These are phyloP conservation scores for Leptinotarsa rubiginosa DNA, from an alignment of 2,888 invertebrate genomes.

Conservation along the genomic window DNA sequence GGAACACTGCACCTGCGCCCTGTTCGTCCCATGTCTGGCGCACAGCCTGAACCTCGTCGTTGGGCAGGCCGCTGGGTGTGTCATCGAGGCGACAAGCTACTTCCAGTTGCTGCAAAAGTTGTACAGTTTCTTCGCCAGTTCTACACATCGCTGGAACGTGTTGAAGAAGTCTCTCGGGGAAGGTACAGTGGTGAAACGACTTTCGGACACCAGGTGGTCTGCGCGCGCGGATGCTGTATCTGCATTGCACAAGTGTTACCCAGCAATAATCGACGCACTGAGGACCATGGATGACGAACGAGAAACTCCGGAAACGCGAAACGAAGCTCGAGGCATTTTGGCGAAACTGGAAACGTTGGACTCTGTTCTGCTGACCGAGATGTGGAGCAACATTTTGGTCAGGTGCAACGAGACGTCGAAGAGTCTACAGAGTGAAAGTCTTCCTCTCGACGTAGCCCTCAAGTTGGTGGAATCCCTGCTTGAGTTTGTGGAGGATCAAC, in stretches of 20 bases:
- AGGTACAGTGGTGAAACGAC: neutral
- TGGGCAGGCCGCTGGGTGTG: neutral
- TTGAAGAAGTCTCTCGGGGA: neutral
- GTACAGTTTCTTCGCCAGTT: constrained; percentile 1
- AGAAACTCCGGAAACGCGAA: neutral
- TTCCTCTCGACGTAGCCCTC: no score
- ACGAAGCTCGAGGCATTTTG: neutral
- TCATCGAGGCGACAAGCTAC: neutral
- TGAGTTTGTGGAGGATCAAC: no score
- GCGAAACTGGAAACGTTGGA: neutral
- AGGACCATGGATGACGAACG: neutral
- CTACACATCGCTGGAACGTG: constrained; percentile 16
- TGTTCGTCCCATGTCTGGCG: constrained; percentile 10
- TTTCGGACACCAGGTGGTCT: constrained; percentile 17
- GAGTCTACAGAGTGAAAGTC: neutral
- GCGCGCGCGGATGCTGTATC: constrained; percentile 16
- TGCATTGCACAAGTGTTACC: neutral
- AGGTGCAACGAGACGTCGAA: neutral
- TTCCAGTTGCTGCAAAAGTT: neutral
- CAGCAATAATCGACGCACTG: neutral
- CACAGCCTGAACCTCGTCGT: constrained; percentile 4
- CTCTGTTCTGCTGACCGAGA: neutral
- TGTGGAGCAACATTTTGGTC: neutral
- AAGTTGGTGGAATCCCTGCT: no score
- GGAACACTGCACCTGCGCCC: neutral